These are phyloP conservation scores for Hipposideros armiger DNA, from an alignment of 2,113 vertebrate species.

Conservation along the genomic window DNA sequence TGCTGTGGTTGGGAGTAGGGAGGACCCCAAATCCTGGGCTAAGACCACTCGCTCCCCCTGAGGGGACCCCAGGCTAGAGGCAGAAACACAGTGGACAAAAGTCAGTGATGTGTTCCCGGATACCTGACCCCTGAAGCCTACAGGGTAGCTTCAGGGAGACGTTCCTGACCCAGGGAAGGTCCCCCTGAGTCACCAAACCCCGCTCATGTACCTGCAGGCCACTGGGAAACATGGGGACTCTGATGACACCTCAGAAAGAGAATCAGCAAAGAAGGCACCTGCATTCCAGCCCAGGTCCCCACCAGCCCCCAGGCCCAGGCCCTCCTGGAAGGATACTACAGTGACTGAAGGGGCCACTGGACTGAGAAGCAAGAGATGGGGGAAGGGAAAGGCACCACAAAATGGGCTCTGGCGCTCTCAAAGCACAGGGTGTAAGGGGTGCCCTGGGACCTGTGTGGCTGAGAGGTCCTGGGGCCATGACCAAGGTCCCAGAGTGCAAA, in stretches of 20 bases:
- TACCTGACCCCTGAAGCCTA: background rate
- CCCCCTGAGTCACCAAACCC: background rate
- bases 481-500: background rate
- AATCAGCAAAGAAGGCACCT: background rate
- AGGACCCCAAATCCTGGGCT: background rate
- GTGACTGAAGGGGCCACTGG: background rate
- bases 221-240: fast-evolving
- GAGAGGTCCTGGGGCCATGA: background rate
- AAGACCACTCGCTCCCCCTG: background rate
- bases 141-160: background rate
- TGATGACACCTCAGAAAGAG: background rate
- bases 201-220: background rate
- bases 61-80: fast-evolving
- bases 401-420: background rate
- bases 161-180: background rate
- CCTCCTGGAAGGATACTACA: background rate
- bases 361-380: background rate
- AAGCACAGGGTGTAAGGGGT: background rate
- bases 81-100: background rate
- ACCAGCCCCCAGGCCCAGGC: background rate
- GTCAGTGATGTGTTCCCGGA: background rate
- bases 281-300: background rate
- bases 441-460: background rate
- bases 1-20: background rate
- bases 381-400: background rate